These are phyloP conservation scores for Agrilus biguttatus DNA, from an alignment of 2,888 invertebrate genomes.

Conservation along the genomic window DNA sequence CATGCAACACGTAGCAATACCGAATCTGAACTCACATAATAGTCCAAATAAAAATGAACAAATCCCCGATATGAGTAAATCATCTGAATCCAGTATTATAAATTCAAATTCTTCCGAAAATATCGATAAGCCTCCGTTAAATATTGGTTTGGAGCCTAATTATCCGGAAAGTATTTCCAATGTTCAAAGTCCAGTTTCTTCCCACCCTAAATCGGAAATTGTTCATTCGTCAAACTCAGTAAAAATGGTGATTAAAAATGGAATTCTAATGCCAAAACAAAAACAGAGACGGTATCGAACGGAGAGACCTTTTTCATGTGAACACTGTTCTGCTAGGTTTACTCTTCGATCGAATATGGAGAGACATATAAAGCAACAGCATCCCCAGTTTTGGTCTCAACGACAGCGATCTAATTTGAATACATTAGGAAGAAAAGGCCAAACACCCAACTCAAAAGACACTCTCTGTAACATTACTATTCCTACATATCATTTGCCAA, in stretches of 20 bases:
- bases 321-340: slow-evolving; percentile 80
- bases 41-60: slow-evolving; percentile 16
- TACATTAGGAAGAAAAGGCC: slow-evolving; percentile 35
- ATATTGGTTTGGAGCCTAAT: slow-evolving; percentile 18
- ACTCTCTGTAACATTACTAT: slow-evolving; percentile 21
- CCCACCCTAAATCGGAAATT: slow-evolving; percentile 34
- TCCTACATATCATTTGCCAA: slow-evolving; percentile 23
- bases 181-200: slow-evolving; percentile 29
- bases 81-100: slow-evolving; percentile 8
- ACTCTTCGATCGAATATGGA: slow-evolving; percentile 92
- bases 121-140: slow-evolving; percentile 35
- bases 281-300: slow-evolving; percentile 82
- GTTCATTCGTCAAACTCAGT: slow-evolving; percentile 49
- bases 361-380: slow-evolving; percentile 85
- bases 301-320: slow-evolving; percentile 81
- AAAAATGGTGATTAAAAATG: slow-evolving; percentile 84
- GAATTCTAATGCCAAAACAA: slow-evolving; percentile 80
- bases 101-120: slow-evolving; percentile 28
- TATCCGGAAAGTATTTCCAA: slow-evolving; percentile 15
- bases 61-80: slow-evolving; percentile 11
- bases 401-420: slow-evolving; percentile 48
- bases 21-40: slow-evolving; percentile 11
- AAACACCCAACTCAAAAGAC: slow-evolving; percentile 10
- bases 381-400: slow-evolving; percentile 80
- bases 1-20: slow-evolving; percentile 11